Evolutionary conservation across 2,113 vertebrate species (phyloP), one percentile per base, ranked within the genome.

Genomic region (Paedocypris sp.): DNA sequence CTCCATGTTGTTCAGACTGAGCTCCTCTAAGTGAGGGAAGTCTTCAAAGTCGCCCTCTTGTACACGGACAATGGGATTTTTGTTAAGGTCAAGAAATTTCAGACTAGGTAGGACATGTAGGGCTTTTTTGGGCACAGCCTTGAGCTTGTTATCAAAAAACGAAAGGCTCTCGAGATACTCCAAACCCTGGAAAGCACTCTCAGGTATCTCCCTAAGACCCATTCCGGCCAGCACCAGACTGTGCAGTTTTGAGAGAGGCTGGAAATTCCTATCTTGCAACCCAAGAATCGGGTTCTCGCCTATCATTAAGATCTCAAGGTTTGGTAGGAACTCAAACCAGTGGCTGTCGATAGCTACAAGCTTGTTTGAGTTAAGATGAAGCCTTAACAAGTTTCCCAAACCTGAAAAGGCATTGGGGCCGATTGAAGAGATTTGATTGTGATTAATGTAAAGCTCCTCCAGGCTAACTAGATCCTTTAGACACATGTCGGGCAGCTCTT

Each of bases 381-480:
- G 82, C 69, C 88, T 83, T 3, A 76, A 62, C 11, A 77, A 81
- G 64, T 74, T 87, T 42, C 73, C 64, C 46, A 90, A 80, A 0
- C 87, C 88, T 0, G 77, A 67, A 32, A 90, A 89, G 45, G 88
- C 87, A 49, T 76, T 76, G 6, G 86, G 77, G 33, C 75, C 79
- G 4, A 88, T 87, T 64, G 77, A 83, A 56, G 80, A 82, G 65
- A 89, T 88, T 11, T 36, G 79, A 71, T 90, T 90, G 73, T 90
- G 88, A 71, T 90, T 89, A 28, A 89, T 83, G 75, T 89, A 90
- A 19, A 90, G 80, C 56, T 90, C 86, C 66, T 90, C 87, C 36
- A 90, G 74, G 4, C 77, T 86, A 35, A 70, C 73, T 8, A 90
- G 75, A 66, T 86, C 87, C 64, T 69, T 81, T 66, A 89, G 69